Conservation (phyloP, 2,113 vertebrate genomes). For the Chaetodon trifascialis region DNA sequence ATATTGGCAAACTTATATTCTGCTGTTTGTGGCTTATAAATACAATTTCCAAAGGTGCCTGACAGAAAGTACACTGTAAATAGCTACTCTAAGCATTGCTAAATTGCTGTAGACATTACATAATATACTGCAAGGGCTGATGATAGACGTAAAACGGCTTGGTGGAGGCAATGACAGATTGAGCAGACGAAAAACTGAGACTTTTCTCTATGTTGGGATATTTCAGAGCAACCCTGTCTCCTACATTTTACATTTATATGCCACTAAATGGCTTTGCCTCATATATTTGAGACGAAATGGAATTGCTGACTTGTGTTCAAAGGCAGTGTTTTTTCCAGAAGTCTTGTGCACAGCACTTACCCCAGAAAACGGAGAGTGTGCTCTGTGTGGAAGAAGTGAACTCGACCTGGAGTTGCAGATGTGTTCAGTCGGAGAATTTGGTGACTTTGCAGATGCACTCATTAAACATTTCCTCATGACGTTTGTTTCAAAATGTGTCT, state of each 20-base stretch:
- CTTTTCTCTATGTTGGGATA: background rate
- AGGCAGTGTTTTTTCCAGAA: background rate
- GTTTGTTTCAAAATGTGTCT: background rate
- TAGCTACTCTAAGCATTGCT: background rate
- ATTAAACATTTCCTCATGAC: background rate
- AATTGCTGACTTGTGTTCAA: background rate
- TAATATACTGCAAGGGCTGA: no score
- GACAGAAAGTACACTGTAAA: background rate
- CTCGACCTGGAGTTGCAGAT: background rate
- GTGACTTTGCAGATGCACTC: background rate
- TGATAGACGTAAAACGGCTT: no score
- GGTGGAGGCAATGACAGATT: background rate
- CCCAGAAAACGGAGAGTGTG: background rate
- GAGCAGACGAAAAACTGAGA: background rate
- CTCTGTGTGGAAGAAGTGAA: background rate
- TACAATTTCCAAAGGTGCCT: background rate
- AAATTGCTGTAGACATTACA: background rate
- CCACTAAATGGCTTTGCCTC: background rate
- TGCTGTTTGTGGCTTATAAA: background rate
- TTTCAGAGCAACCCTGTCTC: background rate
- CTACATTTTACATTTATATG: background rate
- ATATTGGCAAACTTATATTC: background rate
- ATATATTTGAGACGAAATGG: background rate
- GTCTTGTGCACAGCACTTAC: background rate
- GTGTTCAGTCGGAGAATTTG: no score